Percentiles rank a stretch among this genome's conserved stretches.
Evolutionary conservation across 2,888 invertebrate genomes (phyloP).

Genomic region (Hoplodrina ambigua): DNA sequence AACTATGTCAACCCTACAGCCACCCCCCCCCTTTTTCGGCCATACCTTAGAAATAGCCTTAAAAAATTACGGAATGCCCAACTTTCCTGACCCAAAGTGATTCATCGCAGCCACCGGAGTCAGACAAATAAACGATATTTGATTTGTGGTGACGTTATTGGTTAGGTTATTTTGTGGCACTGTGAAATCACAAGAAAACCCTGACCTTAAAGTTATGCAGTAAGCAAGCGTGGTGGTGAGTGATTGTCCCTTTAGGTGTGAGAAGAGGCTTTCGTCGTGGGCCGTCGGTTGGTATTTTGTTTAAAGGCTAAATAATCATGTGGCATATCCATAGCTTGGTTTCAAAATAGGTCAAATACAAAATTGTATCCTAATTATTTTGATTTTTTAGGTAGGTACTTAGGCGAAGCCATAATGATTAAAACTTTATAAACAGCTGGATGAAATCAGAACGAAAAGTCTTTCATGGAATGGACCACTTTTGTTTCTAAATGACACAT

Average conservation of each 20-base stretch:
- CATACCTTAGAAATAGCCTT: not conserved
- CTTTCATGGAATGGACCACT: no score
- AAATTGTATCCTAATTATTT: no score
- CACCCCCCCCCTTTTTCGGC: no score
- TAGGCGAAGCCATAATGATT: no score
- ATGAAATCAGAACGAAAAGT: no score
- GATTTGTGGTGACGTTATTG: slow-evolving; percentile 6
- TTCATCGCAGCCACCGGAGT: slow-evolving; percentile 1
- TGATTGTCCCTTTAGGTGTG: not conserved
- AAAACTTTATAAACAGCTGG: no score
- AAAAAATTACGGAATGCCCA: not conserved
- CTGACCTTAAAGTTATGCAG: slow-evolving; percentile 8
- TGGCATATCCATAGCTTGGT: no score
- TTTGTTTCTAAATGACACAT: no score
- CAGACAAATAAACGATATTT: slow-evolving; percentile 19
- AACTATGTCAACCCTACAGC: not conserved
- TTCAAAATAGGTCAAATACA: no score
- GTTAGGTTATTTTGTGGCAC: not conserved
- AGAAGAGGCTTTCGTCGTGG: not conserved
- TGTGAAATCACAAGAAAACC: not conserved
- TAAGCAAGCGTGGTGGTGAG: not conserved
- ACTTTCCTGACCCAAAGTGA: not conserved
- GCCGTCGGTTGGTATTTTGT: no score
- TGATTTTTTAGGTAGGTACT: no score
- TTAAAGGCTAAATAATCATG: no score